Base-by-base conservation (phyloP, 2,888 invertebrate species). In the Cacoxenus indagator region DNA sequence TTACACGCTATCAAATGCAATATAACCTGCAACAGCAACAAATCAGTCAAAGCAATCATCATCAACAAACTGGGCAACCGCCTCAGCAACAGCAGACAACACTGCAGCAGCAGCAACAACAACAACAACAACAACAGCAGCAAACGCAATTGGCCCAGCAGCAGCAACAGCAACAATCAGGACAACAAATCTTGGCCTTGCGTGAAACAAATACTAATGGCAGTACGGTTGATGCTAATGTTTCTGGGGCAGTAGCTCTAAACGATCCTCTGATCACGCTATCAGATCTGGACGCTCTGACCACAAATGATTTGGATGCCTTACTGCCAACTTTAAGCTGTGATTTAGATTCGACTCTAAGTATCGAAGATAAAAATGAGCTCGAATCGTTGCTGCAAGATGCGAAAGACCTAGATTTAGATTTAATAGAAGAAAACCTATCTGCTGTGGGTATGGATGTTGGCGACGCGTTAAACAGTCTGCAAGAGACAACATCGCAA, bases 1-100 rank as follows among this genome's bases (percentile, higher is more conserved):
- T 91, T 86, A 91, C 91, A 74, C 89, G 91, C 74, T 91, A 91
- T 82, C 91, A 91, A 80, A 91, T 91, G 89, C 91, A 91, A 84
- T 91, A 91, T 84, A 91, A 91, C 81, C 90, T 91, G 37, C 88
- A 90, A 65, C 91, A 91, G 77, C 90, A 87, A 65, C 85, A 85
- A 71, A 80, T 81, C 4, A 74, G 71, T 46, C 69, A 75, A 46
- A 67, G 64, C 14, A 69, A 27, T 43, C 74, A 78, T 67, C 72
- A 70, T 24, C 73, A 90, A 61, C 51, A 51, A 11, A 37, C 17
- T 89, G 89, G 19, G 88, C 90, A 31, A 86, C 89, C n/a, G 26
- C 72, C 73, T 11, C 64, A 22, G 14, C 73, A 67, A 37, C 75
- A 67, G 27, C 65, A 48, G 17, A 26, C 14, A 27, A 43, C 37